Percentiles rank a stretch among this genome's conserved stretches.
These are phyloP conservation scores for Phoenicopterus ruber DNA, from an alignment of 2,113 vertebrate genomes.

Conservation along the genomic window DNA sequence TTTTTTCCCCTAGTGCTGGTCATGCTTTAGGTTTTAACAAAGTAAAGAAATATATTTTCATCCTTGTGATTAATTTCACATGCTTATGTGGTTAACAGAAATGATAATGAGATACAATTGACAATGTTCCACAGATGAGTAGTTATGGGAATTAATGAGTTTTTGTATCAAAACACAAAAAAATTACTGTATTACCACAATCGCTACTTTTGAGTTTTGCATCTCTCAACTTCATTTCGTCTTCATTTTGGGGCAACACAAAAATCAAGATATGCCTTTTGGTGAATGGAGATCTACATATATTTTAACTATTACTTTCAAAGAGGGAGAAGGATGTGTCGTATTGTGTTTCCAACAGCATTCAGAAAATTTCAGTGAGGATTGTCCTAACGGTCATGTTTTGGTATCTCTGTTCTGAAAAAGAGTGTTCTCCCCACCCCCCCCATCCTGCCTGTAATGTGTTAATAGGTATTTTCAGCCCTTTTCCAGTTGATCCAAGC, in stretches of 20 bases:
- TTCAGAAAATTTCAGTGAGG: background rate
- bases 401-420: background rate
- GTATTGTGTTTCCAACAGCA: background rate
- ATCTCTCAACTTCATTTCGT: background rate
- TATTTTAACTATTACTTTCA: background rate
- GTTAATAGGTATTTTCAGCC: background rate
- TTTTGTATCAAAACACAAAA: background rate
- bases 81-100: background rate
- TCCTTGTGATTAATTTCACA: background rate
- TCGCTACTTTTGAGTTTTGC: rapidly evolving
- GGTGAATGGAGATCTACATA: background rate
- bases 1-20: background rate
- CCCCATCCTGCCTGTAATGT: rapidly evolving
- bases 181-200: background rate
- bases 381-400: background rate
- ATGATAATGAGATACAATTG: background rate
- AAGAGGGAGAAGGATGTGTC: background rate
- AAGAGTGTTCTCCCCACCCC: rapidly evolving
- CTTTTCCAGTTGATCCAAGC: background rate
- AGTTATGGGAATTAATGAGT: background rate
- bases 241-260: background rate
- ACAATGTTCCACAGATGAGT: background rate
- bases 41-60: background rate
- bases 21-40: background rate
- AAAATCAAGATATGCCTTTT: background rate